phyloP scores from a whole-genome alignment of 2,113 vertebrate genomes.

The Microcebus lehilahytsara region DNA sequence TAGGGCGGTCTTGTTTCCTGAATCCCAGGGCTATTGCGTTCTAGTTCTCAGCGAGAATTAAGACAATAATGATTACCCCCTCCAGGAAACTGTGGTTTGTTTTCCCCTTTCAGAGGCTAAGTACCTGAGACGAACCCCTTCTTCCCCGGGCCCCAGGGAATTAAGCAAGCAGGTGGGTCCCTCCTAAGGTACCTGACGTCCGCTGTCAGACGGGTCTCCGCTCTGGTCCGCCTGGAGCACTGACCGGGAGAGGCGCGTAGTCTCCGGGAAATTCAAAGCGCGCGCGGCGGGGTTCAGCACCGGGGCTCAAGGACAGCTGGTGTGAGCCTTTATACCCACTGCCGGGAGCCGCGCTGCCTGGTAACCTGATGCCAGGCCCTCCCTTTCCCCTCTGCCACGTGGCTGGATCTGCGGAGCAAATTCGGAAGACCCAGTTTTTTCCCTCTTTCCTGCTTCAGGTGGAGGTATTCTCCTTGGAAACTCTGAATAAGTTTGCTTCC shows the following conservation, averaged over 20 bases:
- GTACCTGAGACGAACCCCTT: background rate
- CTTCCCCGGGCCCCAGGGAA: background rate
- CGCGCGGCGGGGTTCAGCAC: background rate
- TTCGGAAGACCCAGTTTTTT: background rate
- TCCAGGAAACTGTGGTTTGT: too few relatives aligned
- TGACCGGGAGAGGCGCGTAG: background rate
- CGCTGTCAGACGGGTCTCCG: background rate
- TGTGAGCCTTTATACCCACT: constrained; percentile 42
- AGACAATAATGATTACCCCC: background rate
- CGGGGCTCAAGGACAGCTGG: background rate
- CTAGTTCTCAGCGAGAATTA: background rate
- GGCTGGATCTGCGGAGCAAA: background rate
- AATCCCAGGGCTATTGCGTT: background rate
- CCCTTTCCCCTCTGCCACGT: constrained; percentile 46
- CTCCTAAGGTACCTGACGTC: background rate
- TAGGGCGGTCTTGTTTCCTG: background rate
- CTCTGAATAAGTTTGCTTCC: background rate
- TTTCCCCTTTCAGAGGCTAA: too few relatives aligned
- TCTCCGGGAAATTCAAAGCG: background rate
- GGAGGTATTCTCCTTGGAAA: background rate
- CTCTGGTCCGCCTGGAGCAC: background rate
- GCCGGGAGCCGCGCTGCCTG: background rate
- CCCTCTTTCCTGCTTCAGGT: background rate
- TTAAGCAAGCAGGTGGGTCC: background rate
- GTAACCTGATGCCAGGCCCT: constrained; percentile 57